Conservation (phyloP, 2,888 invertebrate species). For the Zele albiditarsus region DNA sequence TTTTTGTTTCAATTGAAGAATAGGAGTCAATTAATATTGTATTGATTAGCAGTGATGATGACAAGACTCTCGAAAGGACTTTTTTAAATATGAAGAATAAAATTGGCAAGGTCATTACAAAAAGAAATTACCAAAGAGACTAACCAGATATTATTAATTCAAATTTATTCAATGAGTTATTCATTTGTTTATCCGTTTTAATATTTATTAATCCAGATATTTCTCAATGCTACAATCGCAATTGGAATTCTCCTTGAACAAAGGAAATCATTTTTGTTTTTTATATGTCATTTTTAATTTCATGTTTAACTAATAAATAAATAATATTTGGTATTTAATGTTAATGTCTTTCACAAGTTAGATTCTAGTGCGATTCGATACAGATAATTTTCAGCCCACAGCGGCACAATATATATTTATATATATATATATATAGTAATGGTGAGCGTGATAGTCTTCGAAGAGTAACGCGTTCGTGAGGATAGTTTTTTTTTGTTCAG, state of each 20-base stretch:
- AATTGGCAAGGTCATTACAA: too few species aligned
- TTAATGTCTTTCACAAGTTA: conserved; percentile 14
- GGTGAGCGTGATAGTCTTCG: neutral
- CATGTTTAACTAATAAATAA: neutral
- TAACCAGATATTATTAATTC: too few species aligned
- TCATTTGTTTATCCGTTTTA: neutral
- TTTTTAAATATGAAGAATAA: too few species aligned
- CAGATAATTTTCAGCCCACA: conserved; percentile 22
- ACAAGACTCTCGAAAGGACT: too few species aligned
- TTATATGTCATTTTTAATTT: neutral
- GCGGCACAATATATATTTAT: neutral
- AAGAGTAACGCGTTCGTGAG: conserved; percentile 1
- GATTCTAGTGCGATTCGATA: conserved; percentile 21
- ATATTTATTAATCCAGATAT: neutral
- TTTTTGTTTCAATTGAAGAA: too few species aligned
- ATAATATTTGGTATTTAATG: neutral
- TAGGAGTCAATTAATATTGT: too few species aligned
- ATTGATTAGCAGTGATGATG: too few species aligned
- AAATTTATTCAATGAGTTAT: too few species aligned
- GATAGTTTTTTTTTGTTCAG: conserved; percentile 10
- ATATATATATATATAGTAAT: neutral
- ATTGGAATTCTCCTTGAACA: neutral
- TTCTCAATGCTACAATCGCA: neutral
- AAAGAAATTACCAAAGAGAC: too few species aligned
- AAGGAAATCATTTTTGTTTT: neutral